Evolutionary conservation across 2,888 invertebrate genomes (phyloP), one percentile per base, ranked within the genome.

Genomic region (Parapristionchus giblindavisi): DNA sequence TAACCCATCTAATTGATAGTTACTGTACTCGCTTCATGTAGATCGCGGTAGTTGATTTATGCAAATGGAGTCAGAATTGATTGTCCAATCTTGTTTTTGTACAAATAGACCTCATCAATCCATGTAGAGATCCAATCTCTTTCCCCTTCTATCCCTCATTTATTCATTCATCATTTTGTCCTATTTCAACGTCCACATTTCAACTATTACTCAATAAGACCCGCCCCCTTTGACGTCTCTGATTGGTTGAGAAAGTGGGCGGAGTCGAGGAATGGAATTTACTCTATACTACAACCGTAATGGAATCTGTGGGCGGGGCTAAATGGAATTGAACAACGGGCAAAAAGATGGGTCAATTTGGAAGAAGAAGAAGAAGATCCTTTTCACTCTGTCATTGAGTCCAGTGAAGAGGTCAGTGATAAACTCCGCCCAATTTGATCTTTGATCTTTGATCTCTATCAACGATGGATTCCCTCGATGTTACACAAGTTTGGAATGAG

Each of bases 401-500:
- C n/a, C 5, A 24, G 4, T 21, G 52, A 52, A 52, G 5, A 52
- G 8, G 24, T 14, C 8, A 17, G 17, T 43, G 17, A 8, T 14
- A 43, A 14, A 14, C 21, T 52, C 52, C 5, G 4, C 52, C 24
- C 52, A 52, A 52, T 24, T 21, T 8, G n/a, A n/a, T 3, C 52
- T 5, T n/a, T 24, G 24, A 3, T 24, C 52, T 52, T 52, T 24
- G 4, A 24, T n/a, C 21, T 52, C 21, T 1, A 29, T 3, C 5
- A 27, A 34, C 21, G 3, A 68, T 68, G 68, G 68, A 52, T 17
- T 17, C 68, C 0, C 36, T 71, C 3, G 70, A 60, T 58, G 72
- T 72, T 8, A 24, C 32, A 21, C 77, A 77, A 27, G 77, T 81
- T 27, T 82, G 82, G 82, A 77, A 60, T 32, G 82, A 82, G 65